phyloP scores from a whole-genome alignment of 1,140 invertebrate species.

The Leptestheria dahalacensis region DNA sequence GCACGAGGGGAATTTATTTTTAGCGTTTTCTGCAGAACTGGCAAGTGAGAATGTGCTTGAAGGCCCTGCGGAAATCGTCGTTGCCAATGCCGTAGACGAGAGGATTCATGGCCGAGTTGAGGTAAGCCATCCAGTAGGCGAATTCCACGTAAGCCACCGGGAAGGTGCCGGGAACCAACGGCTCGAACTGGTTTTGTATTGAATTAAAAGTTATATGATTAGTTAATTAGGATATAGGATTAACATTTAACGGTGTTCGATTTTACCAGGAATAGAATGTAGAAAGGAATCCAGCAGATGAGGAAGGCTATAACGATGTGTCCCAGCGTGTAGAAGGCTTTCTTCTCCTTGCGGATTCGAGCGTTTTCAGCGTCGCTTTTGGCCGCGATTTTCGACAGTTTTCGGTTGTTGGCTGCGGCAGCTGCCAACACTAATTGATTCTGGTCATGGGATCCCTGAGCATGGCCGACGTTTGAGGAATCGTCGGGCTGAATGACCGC shows the following conservation, averaged over 20 bases:
- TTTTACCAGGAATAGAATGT: slow-evolving; percentile 25
- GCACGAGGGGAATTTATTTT: neutral
- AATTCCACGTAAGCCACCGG: slow-evolving; percentile 19
- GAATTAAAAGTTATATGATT: slow-evolving; percentile 7
- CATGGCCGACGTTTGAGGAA: too few species aligned
- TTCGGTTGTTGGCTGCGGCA: too few species aligned
- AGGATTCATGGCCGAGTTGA: slow-evolving; percentile 35
- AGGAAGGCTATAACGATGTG: slow-evolving; percentile 37
- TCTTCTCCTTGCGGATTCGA: too few species aligned
- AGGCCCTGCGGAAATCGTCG: slow-evolving; percentile 28
- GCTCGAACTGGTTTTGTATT: too few species aligned
- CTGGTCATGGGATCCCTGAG: too few species aligned
- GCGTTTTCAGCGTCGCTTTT: too few species aligned
- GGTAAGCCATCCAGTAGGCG: slow-evolving; percentile 38
- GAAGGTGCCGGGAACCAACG: slow-evolving; percentile 18
- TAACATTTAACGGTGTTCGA: neutral
- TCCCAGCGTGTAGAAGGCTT: too few species aligned
- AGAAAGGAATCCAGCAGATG: slow-evolving; percentile 37
- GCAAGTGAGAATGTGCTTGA: slow-evolving; percentile 18
- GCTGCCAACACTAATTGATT: too few species aligned
- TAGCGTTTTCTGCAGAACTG: neutral
- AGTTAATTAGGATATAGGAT: neutral
- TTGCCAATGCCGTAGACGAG: slow-evolving; percentile 29
- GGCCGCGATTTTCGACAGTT: too few species aligned
- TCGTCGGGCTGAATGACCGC: too few species aligned